These are phyloP conservation scores for Coregonus sp. DNA, from an alignment of 2,797 vertebrate species.

Conservation along the genomic window DNA sequence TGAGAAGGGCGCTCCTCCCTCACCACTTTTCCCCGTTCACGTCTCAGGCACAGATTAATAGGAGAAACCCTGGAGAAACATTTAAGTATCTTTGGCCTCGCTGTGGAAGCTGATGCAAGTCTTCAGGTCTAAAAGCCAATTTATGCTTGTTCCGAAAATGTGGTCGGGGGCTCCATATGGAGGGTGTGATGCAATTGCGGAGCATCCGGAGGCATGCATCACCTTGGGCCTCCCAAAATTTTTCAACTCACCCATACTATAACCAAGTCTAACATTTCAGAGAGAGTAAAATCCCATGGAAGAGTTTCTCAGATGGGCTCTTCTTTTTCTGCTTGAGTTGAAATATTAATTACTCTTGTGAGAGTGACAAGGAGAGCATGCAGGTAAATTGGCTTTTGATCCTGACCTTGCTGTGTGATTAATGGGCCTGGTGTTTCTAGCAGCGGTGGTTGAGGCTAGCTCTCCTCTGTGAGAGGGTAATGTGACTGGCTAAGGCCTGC, in stretches of 20 bases:
- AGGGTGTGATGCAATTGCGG: too few relatives aligned
- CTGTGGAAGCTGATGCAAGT: neutral
- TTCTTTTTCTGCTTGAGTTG: slow-evolving; percentile 46
- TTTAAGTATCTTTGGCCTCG: too few relatives aligned
- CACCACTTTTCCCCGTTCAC: too few relatives aligned
- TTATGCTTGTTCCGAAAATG: too few relatives aligned
- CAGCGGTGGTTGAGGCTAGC: slow-evolving; percentile 47
- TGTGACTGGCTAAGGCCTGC: slow-evolving; percentile 16
- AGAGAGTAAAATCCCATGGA: neutral
- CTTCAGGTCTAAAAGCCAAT: neutral
- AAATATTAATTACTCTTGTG: slow-evolving; percentile 76
- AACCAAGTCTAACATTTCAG: neutral
- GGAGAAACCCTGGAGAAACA: too few relatives aligned
- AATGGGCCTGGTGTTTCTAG: slow-evolving; percentile 62
- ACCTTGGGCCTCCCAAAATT: too few relatives aligned
- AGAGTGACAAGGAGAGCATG: slow-evolving; percentile 69
- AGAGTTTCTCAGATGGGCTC: slow-evolving; percentile 46
- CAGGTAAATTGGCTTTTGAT: slow-evolving; percentile 79
- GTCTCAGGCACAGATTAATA: too few relatives aligned
- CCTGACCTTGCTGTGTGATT: slow-evolving; percentile 81
- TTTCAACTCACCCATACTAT: too few relatives aligned
- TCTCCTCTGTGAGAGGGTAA: slow-evolving; percentile 37
- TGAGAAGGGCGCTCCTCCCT: too few relatives aligned
- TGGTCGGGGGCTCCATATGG: too few relatives aligned
- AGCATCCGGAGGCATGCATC: too few relatives aligned